phyloP scores from a whole-genome alignment of 2,113 vertebrate species.

The Halcyon malimbica region DNA sequence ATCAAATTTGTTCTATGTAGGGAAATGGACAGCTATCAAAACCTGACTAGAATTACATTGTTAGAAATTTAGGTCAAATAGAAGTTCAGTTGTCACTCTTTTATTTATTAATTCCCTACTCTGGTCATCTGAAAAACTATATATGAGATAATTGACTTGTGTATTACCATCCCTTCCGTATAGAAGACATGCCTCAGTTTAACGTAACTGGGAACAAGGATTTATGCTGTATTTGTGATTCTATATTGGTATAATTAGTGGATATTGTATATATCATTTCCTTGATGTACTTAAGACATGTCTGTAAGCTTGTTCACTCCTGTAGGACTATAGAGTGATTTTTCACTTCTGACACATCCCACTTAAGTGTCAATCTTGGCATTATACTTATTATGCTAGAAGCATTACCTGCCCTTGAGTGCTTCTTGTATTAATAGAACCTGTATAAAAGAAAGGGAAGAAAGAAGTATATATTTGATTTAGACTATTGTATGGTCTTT shows the following conservation, averaged over 20 bases:
- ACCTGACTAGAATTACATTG: background rate
- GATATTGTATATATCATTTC: background rate
- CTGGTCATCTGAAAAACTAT: background rate
- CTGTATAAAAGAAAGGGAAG: background rate
- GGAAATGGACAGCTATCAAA: background rate
- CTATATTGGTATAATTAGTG: background rate
- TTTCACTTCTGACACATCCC: conserved; percentile 39
- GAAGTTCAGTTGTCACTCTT: background rate
- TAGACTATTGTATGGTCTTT: background rate
- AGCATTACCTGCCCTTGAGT: background rate
- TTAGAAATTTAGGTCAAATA: background rate
- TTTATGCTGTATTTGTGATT: background rate
- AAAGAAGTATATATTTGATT: background rate
- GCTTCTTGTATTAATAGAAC: background rate
- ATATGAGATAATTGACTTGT: background rate
- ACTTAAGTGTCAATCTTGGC: conserved; percentile 22
- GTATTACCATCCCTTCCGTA: background rate
- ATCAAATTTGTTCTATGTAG: background rate
- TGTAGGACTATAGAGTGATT: conserved; percentile 5
- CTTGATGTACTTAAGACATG: background rate
- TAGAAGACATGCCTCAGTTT: background rate
- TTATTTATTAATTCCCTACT: background rate
- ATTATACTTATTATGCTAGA: background rate
- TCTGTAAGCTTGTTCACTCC: conserved; percentile 11
- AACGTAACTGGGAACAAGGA: background rate